Base-by-base conservation (phyloP, 2,888 invertebrate genomes). In the Clanis bilineata region DNA sequence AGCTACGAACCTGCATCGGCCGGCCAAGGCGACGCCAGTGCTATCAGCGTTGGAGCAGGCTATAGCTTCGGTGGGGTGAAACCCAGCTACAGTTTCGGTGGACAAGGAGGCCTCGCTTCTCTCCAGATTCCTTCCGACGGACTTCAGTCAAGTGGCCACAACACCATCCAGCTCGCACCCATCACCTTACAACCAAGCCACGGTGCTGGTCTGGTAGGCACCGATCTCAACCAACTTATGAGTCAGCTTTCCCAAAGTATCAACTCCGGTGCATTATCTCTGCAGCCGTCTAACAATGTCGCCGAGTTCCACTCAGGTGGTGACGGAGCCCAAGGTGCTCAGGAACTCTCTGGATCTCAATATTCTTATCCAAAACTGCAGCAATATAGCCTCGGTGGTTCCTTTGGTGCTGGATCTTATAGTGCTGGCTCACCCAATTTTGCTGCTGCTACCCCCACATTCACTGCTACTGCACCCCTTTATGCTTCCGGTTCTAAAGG, bases 41-140 rank as follows among this genome's bases (percentile, higher is more conserved):
- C 92, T 21, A 85, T 92, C 67, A 92, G 88, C 64, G 78, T 92
- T 23, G 91, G 92, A 7, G 92, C 92, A 5, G 92, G 92, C 18
- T 92, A 92, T 76, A 92, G 89, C 69, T 80, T 92, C 41, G 92
- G 92, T 15, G 91, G 90, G 56, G 83, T 79, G 1, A 90, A 90
- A 62, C 88, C 88, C 12, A 77, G 69, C 62, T 88, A 75, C 71
- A 81, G 64, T 57, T 85, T 81, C 44, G 82, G 76, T 7, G 84
- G 82, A 25, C 84, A 82, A 63, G 82, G 79, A 64, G 75, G 78
- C 39, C 75, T 78, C 18, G 77, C 75, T 57, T 73, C 79, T 39
- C 77, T 81, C 25, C 87, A 88, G 69, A 69, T 78, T 36, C 74
- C 78, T 23, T 69, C 77, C 22, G 89, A 85, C 64, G 78, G 81